These are phyloP conservation scores for Coptodon bakossiorum DNA, from an alignment of 2,113 vertebrate genomes.

Conservation along the genomic window DNA sequence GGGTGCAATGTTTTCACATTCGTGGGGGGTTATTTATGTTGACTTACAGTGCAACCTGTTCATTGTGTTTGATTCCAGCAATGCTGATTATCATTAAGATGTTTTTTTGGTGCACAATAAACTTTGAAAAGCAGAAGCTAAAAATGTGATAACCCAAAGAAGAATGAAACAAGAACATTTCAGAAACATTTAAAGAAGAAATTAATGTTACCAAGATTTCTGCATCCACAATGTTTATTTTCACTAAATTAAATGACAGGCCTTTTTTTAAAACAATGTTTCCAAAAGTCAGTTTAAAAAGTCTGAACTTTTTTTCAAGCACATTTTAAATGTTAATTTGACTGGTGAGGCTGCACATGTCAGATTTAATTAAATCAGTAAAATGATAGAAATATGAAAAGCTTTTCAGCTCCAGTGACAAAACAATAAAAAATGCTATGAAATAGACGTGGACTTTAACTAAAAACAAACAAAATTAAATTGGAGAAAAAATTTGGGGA, in stretches of 20 bases:
- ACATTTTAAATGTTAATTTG: background rate
- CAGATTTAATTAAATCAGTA: background rate
- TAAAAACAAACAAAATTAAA: background rate
- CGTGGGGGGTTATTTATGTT: slow-evolving; percentile 2
- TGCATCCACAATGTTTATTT: background rate
- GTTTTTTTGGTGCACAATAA: background rate
- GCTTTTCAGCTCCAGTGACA: background rate
- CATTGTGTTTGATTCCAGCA: slow-evolving; percentile 1
- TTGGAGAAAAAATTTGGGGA: accelerated
- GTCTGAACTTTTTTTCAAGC: background rate
- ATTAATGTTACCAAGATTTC: background rate
- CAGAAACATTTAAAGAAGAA: background rate
- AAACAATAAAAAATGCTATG: background rate
- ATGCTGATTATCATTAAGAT: background rate
- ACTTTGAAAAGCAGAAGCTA: background rate
- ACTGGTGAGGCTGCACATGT: background rate
- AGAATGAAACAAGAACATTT: background rate
- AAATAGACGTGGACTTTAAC: background rate
- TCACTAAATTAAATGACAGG: background rate
- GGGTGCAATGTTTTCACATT: background rate
- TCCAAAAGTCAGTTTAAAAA: background rate
- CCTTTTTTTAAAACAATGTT: background rate
- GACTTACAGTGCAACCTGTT: background rate
- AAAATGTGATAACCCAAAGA: background rate
- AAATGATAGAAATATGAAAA: background rate